phyloP scores from a whole-genome alignment of 2,888 invertebrate species.

The Hesperia comma region DNA sequence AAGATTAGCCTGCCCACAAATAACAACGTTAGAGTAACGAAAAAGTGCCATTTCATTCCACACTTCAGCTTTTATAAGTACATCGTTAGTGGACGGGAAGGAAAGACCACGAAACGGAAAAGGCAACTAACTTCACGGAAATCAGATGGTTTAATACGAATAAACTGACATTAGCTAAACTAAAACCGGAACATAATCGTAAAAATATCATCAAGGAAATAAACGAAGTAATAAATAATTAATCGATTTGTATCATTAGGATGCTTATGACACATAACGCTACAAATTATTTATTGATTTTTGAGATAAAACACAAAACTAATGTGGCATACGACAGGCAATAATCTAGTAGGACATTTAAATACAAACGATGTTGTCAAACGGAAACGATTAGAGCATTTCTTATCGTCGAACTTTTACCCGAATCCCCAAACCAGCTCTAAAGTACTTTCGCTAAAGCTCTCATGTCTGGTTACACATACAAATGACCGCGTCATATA shows the following conservation, averaged over 20 bases:
- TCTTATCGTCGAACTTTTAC: slow-evolving; percentile 36
- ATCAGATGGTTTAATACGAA: too few relatives aligned
- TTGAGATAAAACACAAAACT: slow-evolving; percentile 2
- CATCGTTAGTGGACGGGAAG: background rate
- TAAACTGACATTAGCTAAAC: too few relatives aligned
- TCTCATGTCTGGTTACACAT: slow-evolving; percentile 32
- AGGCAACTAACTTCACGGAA: too few relatives aligned
- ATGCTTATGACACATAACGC: too few relatives aligned
- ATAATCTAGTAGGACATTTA: background rate
- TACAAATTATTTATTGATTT: background rate
- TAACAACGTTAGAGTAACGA: slow-evolving; percentile 28
- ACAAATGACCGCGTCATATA: slow-evolving; percentile 37
- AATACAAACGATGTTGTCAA: slow-evolving; percentile 36
- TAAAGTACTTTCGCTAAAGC: slow-evolving; percentile 35
- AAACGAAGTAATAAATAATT: too few relatives aligned
- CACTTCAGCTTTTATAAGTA: background rate
- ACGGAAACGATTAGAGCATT: slow-evolving; percentile 36
- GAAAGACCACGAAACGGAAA: background rate
- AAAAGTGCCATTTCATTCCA: slow-evolving; percentile 25
- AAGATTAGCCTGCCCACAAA: slow-evolving; percentile 54
- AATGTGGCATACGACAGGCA: slow-evolving; percentile 12
- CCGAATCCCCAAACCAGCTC: slow-evolving; percentile 36
- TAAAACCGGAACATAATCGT: too few relatives aligned
- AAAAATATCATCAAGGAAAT: too few relatives aligned
- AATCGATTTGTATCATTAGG: too few relatives aligned